These are phyloP conservation scores for Cheilinus undulatus DNA, from an alignment of 2,113 vertebrate species.

Conservation along the genomic window DNA sequence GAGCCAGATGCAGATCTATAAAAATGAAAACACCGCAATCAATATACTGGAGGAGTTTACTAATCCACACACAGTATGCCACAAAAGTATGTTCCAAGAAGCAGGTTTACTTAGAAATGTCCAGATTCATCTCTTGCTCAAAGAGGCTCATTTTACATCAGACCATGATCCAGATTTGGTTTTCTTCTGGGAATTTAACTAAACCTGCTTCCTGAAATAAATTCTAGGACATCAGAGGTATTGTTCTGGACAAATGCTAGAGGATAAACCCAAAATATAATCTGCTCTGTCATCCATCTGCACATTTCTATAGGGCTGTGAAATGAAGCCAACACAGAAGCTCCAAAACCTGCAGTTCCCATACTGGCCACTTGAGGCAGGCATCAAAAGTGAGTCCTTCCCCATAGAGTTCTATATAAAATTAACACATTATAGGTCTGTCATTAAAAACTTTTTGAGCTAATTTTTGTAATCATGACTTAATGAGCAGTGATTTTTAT, in stretches of 20 bases:
- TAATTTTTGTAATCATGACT: too few relatives aligned
- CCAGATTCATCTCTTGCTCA: not conserved
- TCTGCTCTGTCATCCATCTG: slow-evolving; percentile 3
- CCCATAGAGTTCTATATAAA: too few relatives aligned
- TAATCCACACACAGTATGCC: not conserved
- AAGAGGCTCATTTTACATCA: slow-evolving; percentile 11
- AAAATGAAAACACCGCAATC: slow-evolving; percentile 38
- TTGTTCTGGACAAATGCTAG: slow-evolving; percentile 6
- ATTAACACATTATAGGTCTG: too few relatives aligned
- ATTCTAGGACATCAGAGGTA: slow-evolving; percentile 7
- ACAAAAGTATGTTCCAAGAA: not conserved
- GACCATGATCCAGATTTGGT: slow-evolving; percentile 12
- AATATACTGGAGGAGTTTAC: not conserved
- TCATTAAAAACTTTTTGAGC: too few relatives aligned
- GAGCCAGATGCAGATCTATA: slow-evolving; percentile 92
- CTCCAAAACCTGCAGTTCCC: too few relatives aligned
- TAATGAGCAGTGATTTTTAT: too few relatives aligned
- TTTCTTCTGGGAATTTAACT: slow-evolving; percentile 1
- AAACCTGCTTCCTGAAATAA: slow-evolving; percentile 17
- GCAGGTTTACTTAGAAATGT: not conserved
- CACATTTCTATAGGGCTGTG: not conserved
- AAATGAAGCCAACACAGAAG: too few relatives aligned
- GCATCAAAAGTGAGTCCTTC: too few relatives aligned
- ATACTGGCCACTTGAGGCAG: too few relatives aligned
- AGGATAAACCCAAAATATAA: not conserved